phyloP scores from a whole-genome alignment of 2,888 invertebrate species.

The Polyploca ridens region DNA sequence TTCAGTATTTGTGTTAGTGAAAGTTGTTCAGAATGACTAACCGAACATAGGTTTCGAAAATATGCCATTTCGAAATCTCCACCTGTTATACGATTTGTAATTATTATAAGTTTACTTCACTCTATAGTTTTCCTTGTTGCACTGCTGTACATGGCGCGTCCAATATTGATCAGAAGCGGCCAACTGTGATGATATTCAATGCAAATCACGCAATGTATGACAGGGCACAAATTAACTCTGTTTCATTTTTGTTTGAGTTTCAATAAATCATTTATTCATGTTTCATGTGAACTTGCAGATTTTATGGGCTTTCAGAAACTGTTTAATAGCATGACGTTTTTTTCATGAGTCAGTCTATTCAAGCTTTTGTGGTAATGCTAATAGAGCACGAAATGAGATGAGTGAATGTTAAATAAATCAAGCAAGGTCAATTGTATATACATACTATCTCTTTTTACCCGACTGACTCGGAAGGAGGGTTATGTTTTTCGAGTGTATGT shows the following conservation, averaged over 20 bases:
- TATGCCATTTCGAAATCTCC: too few species aligned
- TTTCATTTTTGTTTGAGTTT: slow-evolving; percentile 21
- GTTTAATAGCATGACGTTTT: neutral
- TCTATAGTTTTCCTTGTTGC: slow-evolving; percentile 19
- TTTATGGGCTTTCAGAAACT: slow-evolving; percentile 4
- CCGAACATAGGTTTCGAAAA: too few species aligned
- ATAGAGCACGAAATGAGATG: neutral
- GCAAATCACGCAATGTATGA: slow-evolving; percentile 36
- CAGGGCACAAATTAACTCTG: slow-evolving; percentile 23
- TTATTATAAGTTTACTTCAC: too few species aligned
- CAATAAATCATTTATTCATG: slow-evolving; percentile 24
- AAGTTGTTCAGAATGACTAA: too few species aligned
- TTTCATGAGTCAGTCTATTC: neutral
- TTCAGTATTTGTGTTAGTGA: too few species aligned
- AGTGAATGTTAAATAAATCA: too few species aligned
- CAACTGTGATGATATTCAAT: slow-evolving; percentile 36
- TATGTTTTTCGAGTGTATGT: too few species aligned
- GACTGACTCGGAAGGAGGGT: too few species aligned
- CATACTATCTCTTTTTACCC: too few species aligned
- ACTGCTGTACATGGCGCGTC: slow-evolving; percentile 25
- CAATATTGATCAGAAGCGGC: slow-evolving; percentile 40
- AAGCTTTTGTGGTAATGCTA: neutral
- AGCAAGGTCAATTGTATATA: too few species aligned
- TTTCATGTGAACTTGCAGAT: slow-evolving; percentile 17
- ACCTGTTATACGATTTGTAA: neutral